Conservation (phyloP, 2,888 invertebrate genomes). For the Noctua pronuba region DNA sequence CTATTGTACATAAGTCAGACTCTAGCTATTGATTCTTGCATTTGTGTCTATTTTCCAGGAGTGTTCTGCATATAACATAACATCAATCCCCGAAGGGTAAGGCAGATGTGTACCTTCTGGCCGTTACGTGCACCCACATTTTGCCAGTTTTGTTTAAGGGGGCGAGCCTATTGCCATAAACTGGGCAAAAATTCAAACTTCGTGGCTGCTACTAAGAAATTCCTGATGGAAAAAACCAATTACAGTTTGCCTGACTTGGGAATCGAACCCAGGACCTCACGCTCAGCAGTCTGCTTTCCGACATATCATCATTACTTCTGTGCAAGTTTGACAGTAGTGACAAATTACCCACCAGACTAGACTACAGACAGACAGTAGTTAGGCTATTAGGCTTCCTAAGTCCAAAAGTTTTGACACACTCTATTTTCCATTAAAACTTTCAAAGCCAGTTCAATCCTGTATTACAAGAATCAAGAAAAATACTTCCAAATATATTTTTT, state of each 20-base stretch:
- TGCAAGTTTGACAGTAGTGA: not conserved
- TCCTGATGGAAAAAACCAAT: too few relatives aligned
- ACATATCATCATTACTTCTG: not conserved
- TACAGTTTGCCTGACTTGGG: too few relatives aligned
- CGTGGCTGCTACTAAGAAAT: too few relatives aligned
- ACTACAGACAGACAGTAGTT: too few relatives aligned
- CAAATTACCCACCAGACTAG: not conserved
- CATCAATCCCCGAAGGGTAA: too few relatives aligned
- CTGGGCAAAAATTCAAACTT: too few relatives aligned
- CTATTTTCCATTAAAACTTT: constrained; percentile 28
- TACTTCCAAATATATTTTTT: not conserved
- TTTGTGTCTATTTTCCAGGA: not conserved
- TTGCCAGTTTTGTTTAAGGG: too few relatives aligned
- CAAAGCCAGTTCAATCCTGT: not conserved
- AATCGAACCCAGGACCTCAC: too few relatives aligned
- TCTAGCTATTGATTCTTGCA: not conserved
- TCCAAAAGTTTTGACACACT: constrained; percentile 10
- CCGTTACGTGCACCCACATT: too few relatives aligned
- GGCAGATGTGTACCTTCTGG: too few relatives aligned
- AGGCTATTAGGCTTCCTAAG: not conserved
- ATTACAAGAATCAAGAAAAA: not conserved
- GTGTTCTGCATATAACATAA: not conserved
- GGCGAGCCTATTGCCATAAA: too few relatives aligned
- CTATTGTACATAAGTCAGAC: not conserved
- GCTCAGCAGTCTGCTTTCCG: too few relatives aligned